Evolutionary conservation across 1,140 invertebrate species (phyloP).

Genomic region (Pseudachorutes palmiensis): DNA sequence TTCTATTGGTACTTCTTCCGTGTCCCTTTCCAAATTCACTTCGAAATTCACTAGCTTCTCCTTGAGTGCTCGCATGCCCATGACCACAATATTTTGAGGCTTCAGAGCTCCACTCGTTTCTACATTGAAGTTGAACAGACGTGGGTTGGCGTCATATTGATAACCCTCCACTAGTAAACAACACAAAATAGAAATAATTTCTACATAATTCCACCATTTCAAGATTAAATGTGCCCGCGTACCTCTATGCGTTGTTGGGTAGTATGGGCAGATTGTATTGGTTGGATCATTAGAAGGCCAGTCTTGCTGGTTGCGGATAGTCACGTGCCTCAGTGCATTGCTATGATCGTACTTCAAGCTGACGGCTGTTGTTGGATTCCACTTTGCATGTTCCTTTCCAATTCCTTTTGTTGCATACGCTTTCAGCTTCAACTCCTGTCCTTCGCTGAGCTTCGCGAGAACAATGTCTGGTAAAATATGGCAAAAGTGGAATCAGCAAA

Average conservation of each 20-base stretch:
- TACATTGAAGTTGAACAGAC: conserved; percentile 96
- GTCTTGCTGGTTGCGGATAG: conserved; percentile 94
- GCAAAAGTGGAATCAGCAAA: no score
- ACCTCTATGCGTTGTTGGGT: conserved; percentile 81
- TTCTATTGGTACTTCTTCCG: no score
- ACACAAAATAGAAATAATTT: neutral
- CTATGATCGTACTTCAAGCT: conserved; percentile 99
- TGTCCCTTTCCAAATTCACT: conserved; percentile 80
- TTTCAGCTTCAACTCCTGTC: conserved; percentile 89
- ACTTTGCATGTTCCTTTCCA: conserved; percentile 98
- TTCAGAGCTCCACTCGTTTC: conserved; percentile 88
- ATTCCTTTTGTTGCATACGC: conserved; percentile 95
- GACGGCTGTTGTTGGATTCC: conserved; percentile 97
- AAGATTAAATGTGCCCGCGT: no score
- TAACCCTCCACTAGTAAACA: conserved; percentile 78
- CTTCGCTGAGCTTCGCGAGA: conserved; percentile 95
- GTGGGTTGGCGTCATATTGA: conserved; percentile 87
- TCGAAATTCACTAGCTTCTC: conserved; percentile 94
- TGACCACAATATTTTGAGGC: conserved; percentile 94
- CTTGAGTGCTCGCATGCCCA: conserved; percentile 87
- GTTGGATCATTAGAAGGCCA: conserved; percentile 69
- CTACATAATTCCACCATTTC: neutral
- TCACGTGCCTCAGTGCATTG: conserved; percentile 90
- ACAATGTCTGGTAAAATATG: conserved; percentile 64
- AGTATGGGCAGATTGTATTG: conserved; percentile 90